A percentile compares a stretch with the other conserved stretches of the same genome.
These are phyloP conservation scores for Marronus borbonicus DNA, from an alignment of 2,888 invertebrate species.

Conservation along the genomic window DNA sequence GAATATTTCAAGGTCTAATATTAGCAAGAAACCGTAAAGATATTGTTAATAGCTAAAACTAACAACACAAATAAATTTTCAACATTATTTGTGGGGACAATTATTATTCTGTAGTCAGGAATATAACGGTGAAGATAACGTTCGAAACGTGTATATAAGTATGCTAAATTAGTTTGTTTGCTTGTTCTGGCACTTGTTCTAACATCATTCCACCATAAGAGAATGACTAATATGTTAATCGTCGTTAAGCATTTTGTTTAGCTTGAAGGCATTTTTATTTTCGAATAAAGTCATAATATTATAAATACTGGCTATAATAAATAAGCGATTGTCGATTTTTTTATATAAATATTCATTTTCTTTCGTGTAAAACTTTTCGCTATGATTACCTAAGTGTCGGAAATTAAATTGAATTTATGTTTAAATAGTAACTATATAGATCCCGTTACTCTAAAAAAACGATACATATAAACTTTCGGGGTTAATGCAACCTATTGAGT, in stretches of 20 bases:
- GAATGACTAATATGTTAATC: slow-evolving; percentile 7
- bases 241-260: slow-evolving; percentile 3
- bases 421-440: no score
- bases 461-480: no score
- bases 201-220: background rate
- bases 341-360: background rate
- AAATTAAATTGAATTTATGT: no score
- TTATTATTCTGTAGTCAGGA: background rate
- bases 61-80: background rate
- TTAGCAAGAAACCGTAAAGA: background rate
- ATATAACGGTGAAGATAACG: background rate
- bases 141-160: background rate
- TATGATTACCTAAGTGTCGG: no score
- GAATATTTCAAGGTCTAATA: slow-evolving; percentile 5
- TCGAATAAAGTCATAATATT: slow-evolving; percentile 8
- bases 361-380: no score
- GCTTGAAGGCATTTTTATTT: background rate
- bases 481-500: no score
- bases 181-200: background rate
- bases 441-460: no score
- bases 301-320: slow-evolving; percentile 5
- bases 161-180: background rate
- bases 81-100: background rate
- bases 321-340: background rate
- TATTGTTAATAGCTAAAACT: background rate